phyloP scores from a whole-genome alignment of 2,113 vertebrate species.

The Heteronetta atricapilla region DNA sequence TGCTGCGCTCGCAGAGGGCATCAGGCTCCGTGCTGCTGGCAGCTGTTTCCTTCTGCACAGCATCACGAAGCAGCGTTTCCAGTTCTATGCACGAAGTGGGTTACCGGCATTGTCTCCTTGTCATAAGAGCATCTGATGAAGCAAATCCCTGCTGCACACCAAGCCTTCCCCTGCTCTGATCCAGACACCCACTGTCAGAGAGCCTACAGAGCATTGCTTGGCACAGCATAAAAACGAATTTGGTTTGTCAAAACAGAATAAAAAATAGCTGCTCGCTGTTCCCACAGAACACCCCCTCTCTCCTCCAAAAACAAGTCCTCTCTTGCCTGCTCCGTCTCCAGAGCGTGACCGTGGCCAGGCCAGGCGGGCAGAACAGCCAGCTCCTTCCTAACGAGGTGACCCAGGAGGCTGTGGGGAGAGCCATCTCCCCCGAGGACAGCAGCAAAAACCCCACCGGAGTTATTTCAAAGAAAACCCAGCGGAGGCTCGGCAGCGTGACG shows the following conservation, averaged over 20 bases:
- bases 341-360: not conserved
- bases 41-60: not conserved
- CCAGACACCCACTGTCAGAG: not conserved
- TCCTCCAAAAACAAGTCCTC: not conserved
- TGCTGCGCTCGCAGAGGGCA: not conserved
- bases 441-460: not conserved
- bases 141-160: not conserved
- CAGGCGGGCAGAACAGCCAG: not conserved
- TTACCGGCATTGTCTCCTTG: not conserved
- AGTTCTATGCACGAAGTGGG: fast-evolving
- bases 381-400: not conserved
- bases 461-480: not conserved
- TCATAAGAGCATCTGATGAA: not conserved
- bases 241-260: not conserved
- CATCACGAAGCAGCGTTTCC: not conserved
- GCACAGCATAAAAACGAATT: conserved; percentile 5
- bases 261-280: conserved; percentile 19
- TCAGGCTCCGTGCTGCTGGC: fast-evolving
- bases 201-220: not conserved
- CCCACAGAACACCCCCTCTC: conserved; percentile 7
- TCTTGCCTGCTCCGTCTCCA: not conserved
- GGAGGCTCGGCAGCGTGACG: not conserved
- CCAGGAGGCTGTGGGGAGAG: not conserved
- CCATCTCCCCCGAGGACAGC: not conserved
- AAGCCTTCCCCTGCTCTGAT: not conserved